Base-by-base conservation (phyloP, 2,888 invertebrate genomes). In the Drosophila meridiana region DNA sequence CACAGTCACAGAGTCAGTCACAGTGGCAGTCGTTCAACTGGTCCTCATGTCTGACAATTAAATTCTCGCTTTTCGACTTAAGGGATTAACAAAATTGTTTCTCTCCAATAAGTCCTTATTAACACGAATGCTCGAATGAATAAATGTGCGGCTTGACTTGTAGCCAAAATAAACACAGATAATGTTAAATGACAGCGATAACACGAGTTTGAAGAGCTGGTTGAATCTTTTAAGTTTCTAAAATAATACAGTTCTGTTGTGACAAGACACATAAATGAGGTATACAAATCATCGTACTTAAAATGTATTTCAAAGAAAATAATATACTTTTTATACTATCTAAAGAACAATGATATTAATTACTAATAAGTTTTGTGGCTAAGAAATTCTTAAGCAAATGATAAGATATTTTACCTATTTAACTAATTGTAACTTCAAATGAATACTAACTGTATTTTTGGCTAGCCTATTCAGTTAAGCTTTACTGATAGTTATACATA, bases 121-220 rank as follows among this genome's bases (percentile, higher is more conserved):
- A 78, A 48, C 61, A 60, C 68, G 60, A 80, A 40, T 42, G 66
- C 34, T 36, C 9, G n/a, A 68, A 56, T 64, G 14, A 28, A 48
- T 64, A 45, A 34, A 47, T 58, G 66, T 40, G 53, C 38, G 69
- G 73, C 72, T 82, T 80, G 72, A 88, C 83, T 77, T 65, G 63
- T 40, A 34, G 38, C 32, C 50, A 57, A 56, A 47, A n/a, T 50
- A 69, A 38, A 69, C 57, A 68, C 11, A n/a, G 47, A 30, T 34
- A 53, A 62, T n/a, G n/a, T 4, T 11, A 60, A 59, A n/a, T 40
- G 45, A 26, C 30, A 38, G 20, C 4, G 59, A 32, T 38, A 30
- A 38, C 3, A n/a, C 2, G n/a, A 40, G 28, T 45, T 11, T 9
- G 32, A n/a, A n/a, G n/a, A n/a, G 42, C 9, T 0, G 5, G 7